A percentile compares a stretch with the other conserved stretches of the same genome.
These are phyloP conservation scores for Mus spretus DNA, from an alignment of 2,797 vertebrate genomes.

Conservation along the genomic window DNA sequence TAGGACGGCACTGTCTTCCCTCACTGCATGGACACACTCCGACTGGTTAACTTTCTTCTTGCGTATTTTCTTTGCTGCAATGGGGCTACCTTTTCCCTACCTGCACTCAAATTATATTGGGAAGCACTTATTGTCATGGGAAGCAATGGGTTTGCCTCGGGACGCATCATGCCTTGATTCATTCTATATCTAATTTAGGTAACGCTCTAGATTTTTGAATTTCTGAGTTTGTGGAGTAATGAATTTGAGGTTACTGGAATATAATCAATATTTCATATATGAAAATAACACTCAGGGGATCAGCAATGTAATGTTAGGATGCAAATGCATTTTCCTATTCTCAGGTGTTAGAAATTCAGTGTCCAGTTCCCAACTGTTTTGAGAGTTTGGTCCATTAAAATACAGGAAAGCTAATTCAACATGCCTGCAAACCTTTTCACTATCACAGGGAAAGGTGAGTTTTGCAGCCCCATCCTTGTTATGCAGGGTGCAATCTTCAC, in stretches of 20 bases:
- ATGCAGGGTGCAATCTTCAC: background rate
- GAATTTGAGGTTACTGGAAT: background rate
- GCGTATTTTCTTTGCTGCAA: background rate
- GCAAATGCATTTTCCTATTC: too few species aligned
- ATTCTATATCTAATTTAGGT: background rate
- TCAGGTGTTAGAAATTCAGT: background rate
- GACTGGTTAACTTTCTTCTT: background rate
- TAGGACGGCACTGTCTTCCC: background rate
- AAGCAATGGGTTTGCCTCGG: background rate
- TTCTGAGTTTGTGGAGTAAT: background rate
- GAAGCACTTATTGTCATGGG: background rate
- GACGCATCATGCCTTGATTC: background rate
- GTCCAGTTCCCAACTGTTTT: background rate
- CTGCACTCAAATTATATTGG: background rate
- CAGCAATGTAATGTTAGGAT: background rate
- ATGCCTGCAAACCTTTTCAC: too few species aligned
- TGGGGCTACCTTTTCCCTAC: background rate
- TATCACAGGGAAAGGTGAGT: background rate
- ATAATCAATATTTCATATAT: background rate
- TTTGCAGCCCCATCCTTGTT: background rate
- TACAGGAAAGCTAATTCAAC: background rate
- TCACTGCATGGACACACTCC: background rate
- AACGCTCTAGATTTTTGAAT: background rate
- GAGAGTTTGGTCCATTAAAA: background rate
- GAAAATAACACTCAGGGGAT: background rate